Evolutionary conservation across 2,797 vertebrate genomes (phyloP).

Genomic region (Syndactyla subalaris): DNA sequence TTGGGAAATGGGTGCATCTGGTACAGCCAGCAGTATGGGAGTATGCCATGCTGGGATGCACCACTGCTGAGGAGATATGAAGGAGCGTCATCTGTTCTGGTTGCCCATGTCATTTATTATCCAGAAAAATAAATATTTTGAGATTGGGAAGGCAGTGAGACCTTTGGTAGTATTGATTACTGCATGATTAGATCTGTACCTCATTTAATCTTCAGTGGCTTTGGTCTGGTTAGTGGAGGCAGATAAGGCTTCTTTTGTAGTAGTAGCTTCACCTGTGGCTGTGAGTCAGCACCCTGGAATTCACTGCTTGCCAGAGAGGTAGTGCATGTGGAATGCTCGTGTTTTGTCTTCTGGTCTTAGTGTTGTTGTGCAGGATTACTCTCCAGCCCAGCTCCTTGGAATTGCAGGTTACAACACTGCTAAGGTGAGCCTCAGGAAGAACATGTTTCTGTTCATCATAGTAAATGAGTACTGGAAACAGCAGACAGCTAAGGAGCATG

Average conservation of each 20-base stretch:
- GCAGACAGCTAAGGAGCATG: neutral
- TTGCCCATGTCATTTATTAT: neutral
- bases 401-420: neutral
- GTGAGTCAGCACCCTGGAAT: neutral
- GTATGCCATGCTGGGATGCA: accelerated
- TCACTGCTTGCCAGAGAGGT: neutral
- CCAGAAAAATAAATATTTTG: neutral
- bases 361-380: neutral
- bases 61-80: neutral
- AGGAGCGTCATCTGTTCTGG: neutral
- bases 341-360: neutral
- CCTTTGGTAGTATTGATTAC: neutral
- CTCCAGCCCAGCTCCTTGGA: neutral
- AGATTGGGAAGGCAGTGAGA: neutral
- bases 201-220: neutral
- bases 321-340: neutral
- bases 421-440: neutral
- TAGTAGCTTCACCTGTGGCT: neutral
- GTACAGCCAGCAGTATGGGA: neutral
- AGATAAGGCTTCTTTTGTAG: neutral
- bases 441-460: neutral
- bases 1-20: neutral
- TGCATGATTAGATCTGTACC: neutral
- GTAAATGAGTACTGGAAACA: accelerated
- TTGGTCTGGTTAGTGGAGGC: neutral